These are phyloP conservation scores for Helicoverpa armigera DNA, from an alignment of 1,140 invertebrate genomes.

Conservation along the genomic window DNA sequence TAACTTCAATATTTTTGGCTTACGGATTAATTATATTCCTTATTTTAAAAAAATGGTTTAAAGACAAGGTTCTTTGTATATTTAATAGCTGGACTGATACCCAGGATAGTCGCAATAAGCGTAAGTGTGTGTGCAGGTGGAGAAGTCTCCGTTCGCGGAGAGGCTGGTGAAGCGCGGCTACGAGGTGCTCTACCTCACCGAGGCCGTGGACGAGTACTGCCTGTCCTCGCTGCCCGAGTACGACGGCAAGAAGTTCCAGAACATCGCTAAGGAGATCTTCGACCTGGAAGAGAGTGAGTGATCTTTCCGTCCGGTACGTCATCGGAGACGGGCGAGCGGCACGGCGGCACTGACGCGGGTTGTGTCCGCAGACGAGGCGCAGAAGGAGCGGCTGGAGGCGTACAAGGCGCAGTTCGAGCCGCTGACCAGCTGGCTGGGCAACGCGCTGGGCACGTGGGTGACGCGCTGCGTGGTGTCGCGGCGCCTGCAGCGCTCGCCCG, in stretches of 20 bases:
- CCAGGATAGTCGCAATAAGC: too few species aligned
- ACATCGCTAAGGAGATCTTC: slow-evolving; percentile 99
- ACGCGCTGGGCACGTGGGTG: slow-evolving; percentile 95
- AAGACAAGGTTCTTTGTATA: too few species aligned
- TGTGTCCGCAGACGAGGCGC: slow-evolving; percentile 88
- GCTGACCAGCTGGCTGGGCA: slow-evolving; percentile 96
- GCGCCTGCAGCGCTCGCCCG: slow-evolving; percentile 96
- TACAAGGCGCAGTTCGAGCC: slow-evolving; percentile 95
- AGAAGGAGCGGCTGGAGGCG: slow-evolving; percentile 94
- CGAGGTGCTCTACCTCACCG: slow-evolving; percentile 98
- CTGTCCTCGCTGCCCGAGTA: slow-evolving; percentile 99
- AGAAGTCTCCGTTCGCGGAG: slow-evolving; percentile 98
- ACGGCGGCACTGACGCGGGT: background rate
- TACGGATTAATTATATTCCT: too few species aligned
- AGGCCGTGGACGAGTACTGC: slow-evolving; percentile 99
- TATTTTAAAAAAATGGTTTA: too few species aligned
- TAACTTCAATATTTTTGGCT: background rate
- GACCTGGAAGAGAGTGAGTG: slow-evolving; percentile 91
- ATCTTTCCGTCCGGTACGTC: background rate
- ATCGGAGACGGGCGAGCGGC: background rate
- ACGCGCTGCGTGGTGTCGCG: slow-evolving; percentile 96
- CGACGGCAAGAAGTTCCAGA: slow-evolving; percentile 99
- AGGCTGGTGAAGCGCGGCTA: slow-evolving; percentile 97
- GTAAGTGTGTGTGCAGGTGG: slow-evolving; percentile 84
- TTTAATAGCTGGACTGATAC: too few species aligned